Evolutionary conservation across 2,888 invertebrate species (phyloP).

Genomic region (Ennomos erosarius): DNA sequence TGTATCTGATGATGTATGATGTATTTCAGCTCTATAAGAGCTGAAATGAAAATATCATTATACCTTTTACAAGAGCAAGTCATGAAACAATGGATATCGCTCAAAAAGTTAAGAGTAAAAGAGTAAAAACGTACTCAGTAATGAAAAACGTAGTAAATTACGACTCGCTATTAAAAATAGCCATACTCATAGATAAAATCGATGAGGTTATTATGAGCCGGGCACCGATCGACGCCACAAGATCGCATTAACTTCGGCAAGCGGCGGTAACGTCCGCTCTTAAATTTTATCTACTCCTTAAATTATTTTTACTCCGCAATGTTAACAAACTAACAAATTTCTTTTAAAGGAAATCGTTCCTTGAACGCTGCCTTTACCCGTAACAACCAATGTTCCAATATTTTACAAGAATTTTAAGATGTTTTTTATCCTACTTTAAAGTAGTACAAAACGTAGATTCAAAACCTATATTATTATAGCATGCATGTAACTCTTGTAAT

Average conservation of each 20-base stretch:
- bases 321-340: conserved; percentile 74
- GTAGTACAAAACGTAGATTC: too few relatives aligned
- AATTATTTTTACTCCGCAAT: conserved; percentile 76
- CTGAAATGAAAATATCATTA: conserved; percentile 15
- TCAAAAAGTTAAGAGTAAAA: conserved; percentile 18
- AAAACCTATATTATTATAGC: too few relatives aligned
- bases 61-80: conserved; percentile 4
- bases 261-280: conserved; percentile 70
- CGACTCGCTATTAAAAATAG: conserved; percentile 52
- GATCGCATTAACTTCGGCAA: conserved; percentile 70
- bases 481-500: too few relatives aligned
- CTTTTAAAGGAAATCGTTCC: conserved; percentile 66
- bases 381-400: conserved; percentile 65
- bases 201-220: conserved; percentile 67
- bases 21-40: too few relatives aligned
- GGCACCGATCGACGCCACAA: conserved; percentile 58
- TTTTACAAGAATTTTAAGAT: conserved; percentile 53
- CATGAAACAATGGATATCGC: conserved; percentile 21
- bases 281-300: conserved; percentile 75
- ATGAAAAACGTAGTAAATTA: conserved; percentile 41
- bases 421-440: conserved; percentile 48
- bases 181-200: conserved; percentile 63
- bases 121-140: conserved; percentile 28
- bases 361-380: conserved; percentile 52
- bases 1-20: too few relatives aligned